Conservation (phyloP, 35 echinoderm and acorn worm genomes). For the Diadema setosum region DNA sequence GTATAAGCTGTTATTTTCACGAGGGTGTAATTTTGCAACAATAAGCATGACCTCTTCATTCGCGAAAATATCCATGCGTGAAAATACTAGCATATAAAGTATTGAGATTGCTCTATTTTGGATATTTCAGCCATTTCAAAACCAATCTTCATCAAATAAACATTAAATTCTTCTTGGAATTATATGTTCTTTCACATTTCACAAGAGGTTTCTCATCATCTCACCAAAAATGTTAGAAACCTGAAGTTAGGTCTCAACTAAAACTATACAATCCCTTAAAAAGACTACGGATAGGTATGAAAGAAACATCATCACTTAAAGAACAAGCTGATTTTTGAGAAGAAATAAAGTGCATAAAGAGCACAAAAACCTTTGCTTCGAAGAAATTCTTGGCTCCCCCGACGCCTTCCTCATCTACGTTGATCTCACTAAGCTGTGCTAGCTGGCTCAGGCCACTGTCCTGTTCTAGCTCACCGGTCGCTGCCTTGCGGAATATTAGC, state of each 20-base stretch:
- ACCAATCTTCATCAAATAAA: no score
- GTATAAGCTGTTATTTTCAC: no score
- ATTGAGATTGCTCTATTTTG: no score
- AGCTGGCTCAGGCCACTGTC: slow-evolving; percentile 74
- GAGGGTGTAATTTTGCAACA: no score
- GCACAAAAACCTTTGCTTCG: slow-evolving; percentile 73
- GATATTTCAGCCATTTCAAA: no score
- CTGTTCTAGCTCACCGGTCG: slow-evolving; percentile 62
- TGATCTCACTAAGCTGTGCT: slow-evolving; percentile 78
- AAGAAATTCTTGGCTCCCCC: slow-evolving; percentile 92
- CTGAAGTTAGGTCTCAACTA: background rate
- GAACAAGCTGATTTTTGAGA: background rate
- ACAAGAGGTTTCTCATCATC: background rate
- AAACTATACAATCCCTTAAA: background rate
- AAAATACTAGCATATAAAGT: no score
- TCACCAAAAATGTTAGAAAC: background rate
- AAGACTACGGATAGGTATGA: no score
- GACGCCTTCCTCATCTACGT: slow-evolving; percentile 78
- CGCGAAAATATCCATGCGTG: no score
- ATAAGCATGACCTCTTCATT: no score
- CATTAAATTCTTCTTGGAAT: no score
- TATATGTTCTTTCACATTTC: background rate
- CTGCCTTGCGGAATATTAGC: slow-evolving; percentile 93
- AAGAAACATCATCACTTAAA: no score
- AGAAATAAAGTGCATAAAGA: background rate